Evolutionary conservation across 1,140 invertebrate genomes (phyloP).

Genomic region (Panulirus ornatus): DNA sequence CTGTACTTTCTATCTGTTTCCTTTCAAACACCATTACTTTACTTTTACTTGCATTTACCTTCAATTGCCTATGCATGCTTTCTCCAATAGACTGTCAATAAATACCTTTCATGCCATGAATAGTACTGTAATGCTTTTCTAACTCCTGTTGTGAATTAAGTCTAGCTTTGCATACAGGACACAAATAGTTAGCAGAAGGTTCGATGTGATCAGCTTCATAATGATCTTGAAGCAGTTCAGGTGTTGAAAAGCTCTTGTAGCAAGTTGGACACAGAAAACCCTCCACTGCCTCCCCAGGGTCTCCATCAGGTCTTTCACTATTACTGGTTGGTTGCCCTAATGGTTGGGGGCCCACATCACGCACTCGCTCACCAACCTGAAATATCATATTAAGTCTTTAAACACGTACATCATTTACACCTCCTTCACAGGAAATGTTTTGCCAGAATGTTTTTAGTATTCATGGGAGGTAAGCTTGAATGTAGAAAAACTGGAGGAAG

Average conservation of each 20-base stretch:
- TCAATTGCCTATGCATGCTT: no score
- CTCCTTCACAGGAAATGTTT: no score
- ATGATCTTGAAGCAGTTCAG: conserved; percentile 73
- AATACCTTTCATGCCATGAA: conserved; percentile 70
- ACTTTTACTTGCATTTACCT: no score
- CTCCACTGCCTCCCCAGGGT: conserved; percentile 59
- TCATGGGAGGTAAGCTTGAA: no score
- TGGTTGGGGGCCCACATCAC: conserved; percentile 54
- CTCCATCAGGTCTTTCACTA: conserved; percentile 31
- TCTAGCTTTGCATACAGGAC: conserved; percentile 75
- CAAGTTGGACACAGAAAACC: conserved; percentile 75
- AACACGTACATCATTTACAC: no score
- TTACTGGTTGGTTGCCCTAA: conserved; percentile 26
- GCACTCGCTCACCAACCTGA: conserved; percentile 61
- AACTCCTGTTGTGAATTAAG: conserved; percentile 73
- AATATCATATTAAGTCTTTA: no score
- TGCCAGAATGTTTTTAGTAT: no score
- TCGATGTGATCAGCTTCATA: conserved; percentile 74
- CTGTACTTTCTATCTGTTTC: no score
- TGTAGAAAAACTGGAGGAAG: no score
- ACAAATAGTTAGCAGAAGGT: conserved; percentile 73
- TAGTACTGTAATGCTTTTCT: conserved; percentile 73
- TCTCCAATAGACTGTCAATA: not conserved
- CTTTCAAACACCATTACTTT: no score
- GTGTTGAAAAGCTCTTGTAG: conserved; percentile 69